phyloP scores from a whole-genome alignment of 2,888 invertebrate species.

The Leucophora obtusa region DNA sequence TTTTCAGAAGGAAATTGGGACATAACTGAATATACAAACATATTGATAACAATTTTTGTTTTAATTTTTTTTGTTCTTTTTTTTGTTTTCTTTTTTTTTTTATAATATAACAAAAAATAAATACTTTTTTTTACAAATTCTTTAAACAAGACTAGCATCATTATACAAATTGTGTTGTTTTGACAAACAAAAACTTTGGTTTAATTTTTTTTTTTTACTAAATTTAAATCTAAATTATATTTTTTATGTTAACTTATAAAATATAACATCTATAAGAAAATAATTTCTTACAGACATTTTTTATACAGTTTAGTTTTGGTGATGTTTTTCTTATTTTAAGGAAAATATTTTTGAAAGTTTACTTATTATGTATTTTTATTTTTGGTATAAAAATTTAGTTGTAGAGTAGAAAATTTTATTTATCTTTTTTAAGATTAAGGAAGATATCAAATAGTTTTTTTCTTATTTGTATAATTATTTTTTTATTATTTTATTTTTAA shows the following conservation, averaged over 20 bases:
- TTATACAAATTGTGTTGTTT: conserved; percentile 16
- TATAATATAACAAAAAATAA: neutral
- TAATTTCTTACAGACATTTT: conserved; percentile 34
- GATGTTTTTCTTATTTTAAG: neutral
- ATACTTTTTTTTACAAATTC: neutral
- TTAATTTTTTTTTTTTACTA: neutral
- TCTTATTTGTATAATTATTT: neutral
- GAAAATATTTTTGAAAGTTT: neutral
- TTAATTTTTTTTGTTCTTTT: no score
- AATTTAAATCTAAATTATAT: conserved; percentile 13
- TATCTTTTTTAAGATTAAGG: conserved; percentile 8
- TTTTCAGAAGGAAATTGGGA: neutral
- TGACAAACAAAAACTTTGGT: conserved; percentile 39
- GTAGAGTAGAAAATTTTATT: conserved; percentile 45
- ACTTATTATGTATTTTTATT: conserved; percentile 4
- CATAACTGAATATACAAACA: neutral
- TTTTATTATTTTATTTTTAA: no score
- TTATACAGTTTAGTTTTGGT: conserved; percentile 7
- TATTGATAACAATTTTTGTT: neutral
- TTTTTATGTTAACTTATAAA: conserved; percentile 20
- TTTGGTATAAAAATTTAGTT: conserved; percentile 20
- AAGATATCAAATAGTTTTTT: conserved; percentile 20
- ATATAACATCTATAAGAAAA: conserved; percentile 26
- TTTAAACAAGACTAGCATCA: conserved; percentile 25
- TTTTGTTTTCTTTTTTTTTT: no score